phyloP scores from a whole-genome alignment of 2,797 vertebrate species.

The Phoeniculus purpureus region DNA sequence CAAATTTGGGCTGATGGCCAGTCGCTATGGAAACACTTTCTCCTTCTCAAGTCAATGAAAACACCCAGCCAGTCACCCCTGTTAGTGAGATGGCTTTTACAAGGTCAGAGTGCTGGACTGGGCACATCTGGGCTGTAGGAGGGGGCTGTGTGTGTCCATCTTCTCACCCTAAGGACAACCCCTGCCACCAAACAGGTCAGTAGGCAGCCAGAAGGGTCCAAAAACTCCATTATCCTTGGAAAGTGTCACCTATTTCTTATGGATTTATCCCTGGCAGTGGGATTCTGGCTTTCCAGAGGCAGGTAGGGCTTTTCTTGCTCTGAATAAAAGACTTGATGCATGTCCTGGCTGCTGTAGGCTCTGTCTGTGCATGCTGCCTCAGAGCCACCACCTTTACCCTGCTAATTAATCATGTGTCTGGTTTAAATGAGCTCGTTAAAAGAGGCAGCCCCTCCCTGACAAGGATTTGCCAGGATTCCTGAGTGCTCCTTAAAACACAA shows the following conservation, averaged over 20 bases:
- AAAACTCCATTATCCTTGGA: rapidly evolving
- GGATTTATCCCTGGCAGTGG: background rate
- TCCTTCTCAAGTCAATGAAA: conserved; percentile 38
- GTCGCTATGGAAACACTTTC: background rate
- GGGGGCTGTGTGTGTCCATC: background rate
- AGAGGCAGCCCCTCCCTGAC: background rate
- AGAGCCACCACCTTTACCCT: background rate
- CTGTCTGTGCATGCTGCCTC: background rate
- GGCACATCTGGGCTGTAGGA: background rate
- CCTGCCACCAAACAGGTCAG: background rate
- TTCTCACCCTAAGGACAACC: background rate
- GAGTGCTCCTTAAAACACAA: background rate
- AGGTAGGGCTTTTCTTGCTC: background rate
- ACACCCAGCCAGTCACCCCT: background rate
- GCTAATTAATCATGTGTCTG: background rate
- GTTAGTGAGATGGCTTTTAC: background rate
- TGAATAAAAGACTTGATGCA: background rate
- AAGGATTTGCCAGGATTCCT: background rate
- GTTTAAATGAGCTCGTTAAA: background rate
- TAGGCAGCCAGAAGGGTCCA: background rate
- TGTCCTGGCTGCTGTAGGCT: background rate
- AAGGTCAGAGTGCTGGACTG: rapidly evolving
- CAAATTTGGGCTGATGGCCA: background rate
- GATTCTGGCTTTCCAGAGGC: background rate
- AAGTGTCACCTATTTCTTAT: background rate